Evolutionary conservation across 2,888 invertebrate genomes (phyloP).

Genomic region (Phyto melanocephala): DNA sequence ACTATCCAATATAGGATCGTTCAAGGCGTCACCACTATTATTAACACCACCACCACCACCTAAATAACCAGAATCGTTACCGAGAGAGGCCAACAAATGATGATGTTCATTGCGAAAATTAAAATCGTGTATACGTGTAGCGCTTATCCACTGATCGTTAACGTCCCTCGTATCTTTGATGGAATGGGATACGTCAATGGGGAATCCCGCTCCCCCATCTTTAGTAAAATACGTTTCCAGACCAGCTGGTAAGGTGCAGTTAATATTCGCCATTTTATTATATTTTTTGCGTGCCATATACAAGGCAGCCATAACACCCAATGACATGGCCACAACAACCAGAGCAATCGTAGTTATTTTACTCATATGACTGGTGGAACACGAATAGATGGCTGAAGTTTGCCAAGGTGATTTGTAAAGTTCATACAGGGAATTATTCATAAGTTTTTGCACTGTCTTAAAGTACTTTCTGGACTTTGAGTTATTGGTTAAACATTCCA

Average conservation of each 20-base stretch:
- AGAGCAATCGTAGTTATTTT: slow-evolving; percentile 67
- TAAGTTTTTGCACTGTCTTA: slow-evolving; percentile 58
- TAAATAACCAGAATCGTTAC: slow-evolving; percentile 67
- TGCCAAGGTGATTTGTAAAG: slow-evolving; percentile 71
- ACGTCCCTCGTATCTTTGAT: slow-evolving; percentile 24
- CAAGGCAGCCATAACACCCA: slow-evolving; percentile 63
- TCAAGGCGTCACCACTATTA: background rate
- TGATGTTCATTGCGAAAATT: slow-evolving; percentile 68
- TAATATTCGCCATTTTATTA: slow-evolving; percentile 75
- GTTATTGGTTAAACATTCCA: slow-evolving; percentile 52
- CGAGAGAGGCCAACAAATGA: slow-evolving; percentile 66
- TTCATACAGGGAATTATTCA: slow-evolving; percentile 64
- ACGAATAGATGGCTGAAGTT: slow-evolving; percentile 65
- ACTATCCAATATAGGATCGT: slow-evolving; percentile 9
- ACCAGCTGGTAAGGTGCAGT: slow-evolving; percentile 73
- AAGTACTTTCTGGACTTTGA: slow-evolving; percentile 3
- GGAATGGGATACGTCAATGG: slow-evolving; percentile 4
- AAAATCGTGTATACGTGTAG: slow-evolving; percentile 65
- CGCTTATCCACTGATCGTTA: slow-evolving; percentile 58
- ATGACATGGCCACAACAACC: slow-evolving; percentile 60
- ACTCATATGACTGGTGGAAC: slow-evolving; percentile 64
- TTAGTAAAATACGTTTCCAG: slow-evolving; percentile 72
- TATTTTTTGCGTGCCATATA: slow-evolving; percentile 71
- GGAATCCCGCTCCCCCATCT: slow-evolving; percentile 51
- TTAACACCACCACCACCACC: slow-evolving; percentile 43